Evolutionary conservation across 2,113 vertebrate species (phyloP), one percentile per base, ranked within the genome.

Genomic region (Bufo bufo): DNA sequence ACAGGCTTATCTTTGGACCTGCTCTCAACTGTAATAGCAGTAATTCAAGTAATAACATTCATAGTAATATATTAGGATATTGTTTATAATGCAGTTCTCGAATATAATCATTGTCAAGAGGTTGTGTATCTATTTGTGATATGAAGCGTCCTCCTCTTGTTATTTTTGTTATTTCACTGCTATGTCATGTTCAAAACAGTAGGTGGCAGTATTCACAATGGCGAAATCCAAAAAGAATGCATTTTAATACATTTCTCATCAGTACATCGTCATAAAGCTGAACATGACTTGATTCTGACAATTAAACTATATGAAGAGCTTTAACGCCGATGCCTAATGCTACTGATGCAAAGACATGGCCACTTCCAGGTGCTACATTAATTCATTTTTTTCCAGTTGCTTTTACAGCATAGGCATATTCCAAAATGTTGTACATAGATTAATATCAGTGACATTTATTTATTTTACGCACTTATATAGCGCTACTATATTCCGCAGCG

Each of bases 131-230:
- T 65, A 65, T 11, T 6, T 17, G 6, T 65, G 5, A 65, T 65
- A 20, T 65, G 19, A 65, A 33, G n/a, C 4, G 66, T 12, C 23
- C 43, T 3, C 13, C 13, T 47, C 12, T 45, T 72, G 33, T 74
- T 74, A 74, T 74, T 49, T 0, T 4, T 49, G 7, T 49, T 9
- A 6, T 74, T 49, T 17, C 6, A 75, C 50, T 50, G 72, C 47
- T 50, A 49, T 10, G 16, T 50, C 72, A 75, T 50, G 8, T 75
- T 20, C 17, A 0, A 0, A 20, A 19, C 72, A 75, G 72, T 49
- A 75, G 72, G 72, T 75, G 72, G 72, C 72, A 75, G 72, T 50
- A 47, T 75, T 19, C 47, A 49, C 72, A 75, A 75, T 50, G 47
- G 72, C 14, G 72, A 75, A 49, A 50, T 17, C 72, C 50, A 75